Evolutionary conservation across 2,888 invertebrate species (phyloP).

Genomic region (Lissocephala sabroskyi): DNA sequence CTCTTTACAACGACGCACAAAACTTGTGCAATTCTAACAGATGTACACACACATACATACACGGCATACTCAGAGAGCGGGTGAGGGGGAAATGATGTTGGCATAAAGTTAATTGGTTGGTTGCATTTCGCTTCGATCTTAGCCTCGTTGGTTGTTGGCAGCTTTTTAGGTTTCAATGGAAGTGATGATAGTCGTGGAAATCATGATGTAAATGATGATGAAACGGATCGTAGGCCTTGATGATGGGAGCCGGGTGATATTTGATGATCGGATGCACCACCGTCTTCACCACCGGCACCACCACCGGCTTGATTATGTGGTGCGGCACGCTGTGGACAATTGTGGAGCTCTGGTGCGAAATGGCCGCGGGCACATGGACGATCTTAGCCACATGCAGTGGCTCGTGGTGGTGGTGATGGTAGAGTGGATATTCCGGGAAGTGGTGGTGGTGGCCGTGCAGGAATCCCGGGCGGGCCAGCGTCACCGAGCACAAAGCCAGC

Average conservation of each 20-base stretch:
- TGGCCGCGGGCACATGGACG: conserved; percentile 66
- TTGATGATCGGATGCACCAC: conserved; percentile 66
- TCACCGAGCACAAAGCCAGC: conserved; percentile 38
- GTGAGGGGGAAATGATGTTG: not conserved
- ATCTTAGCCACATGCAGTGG: conserved; percentile 65
- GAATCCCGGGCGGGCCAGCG: conserved; percentile 66
- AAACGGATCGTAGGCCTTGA: conserved; percentile 62
- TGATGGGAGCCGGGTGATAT: conserved; percentile 66
- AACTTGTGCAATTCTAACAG: too few relatives aligned
- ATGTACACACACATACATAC: conserved; percentile 25
- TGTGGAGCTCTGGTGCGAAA: conserved; percentile 70
- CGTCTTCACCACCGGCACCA: conserved; percentile 68
- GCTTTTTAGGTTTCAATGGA: conserved; percentile 31
- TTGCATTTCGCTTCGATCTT: not conserved
- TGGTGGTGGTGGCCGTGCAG: conserved; percentile 66
- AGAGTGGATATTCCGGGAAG: conserved; percentile 42
- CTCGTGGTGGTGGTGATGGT: conserved; percentile 37
- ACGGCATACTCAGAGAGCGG: conserved; percentile 16
- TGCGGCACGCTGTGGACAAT: conserved; percentile 67
- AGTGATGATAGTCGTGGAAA: conserved; percentile 48
- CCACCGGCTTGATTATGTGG: conserved; percentile 66
- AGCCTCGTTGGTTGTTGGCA: too few relatives aligned
- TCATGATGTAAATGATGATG: conserved; percentile 64
- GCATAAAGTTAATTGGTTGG: too few relatives aligned
- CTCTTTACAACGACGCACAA: too few relatives aligned